Percentiles rank a stretch among this genome's conserved stretches.
These are phyloP conservation scores for Drosophila willistoni DNA, from an alignment of 1,140 invertebrate genomes.

Conservation along the genomic window DNA sequence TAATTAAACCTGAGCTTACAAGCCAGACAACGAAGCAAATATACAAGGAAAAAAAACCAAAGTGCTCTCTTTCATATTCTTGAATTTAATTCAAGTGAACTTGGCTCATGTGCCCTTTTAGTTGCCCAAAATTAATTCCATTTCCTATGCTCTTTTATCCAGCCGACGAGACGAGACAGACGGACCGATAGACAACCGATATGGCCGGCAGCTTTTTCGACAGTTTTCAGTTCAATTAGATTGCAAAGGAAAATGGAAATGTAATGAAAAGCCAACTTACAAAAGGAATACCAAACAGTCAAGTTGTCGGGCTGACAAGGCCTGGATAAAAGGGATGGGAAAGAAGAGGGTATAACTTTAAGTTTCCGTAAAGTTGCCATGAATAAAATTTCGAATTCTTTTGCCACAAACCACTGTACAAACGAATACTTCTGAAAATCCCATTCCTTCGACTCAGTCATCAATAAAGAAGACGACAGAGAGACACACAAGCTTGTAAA, in stretches of 20 bases:
- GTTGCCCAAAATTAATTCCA: constrained; percentile 41
- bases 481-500: constrained; percentile 46
- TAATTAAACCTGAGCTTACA: constrained; percentile 67
- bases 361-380: constrained; percentile 32
- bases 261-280: constrained; percentile 43
- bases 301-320: neutral
- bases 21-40: constrained; percentile 41
- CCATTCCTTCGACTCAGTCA: constrained; percentile 37
- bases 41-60: neutral
- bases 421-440: neutral
- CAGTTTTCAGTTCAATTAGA: constrained; percentile 65
- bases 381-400: constrained; percentile 58
- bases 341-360: constrained; percentile 14
- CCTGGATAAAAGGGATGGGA: neutral
- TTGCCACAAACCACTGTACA: constrained; percentile 23
- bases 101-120: neutral
- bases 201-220: constrained; percentile 9
- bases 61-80: constrained; percentile 43
- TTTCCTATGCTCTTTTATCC: constrained; percentile 51
- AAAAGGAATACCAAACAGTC: constrained; percentile 5
- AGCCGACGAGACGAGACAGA: constrained; percentile 8
- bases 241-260: constrained; percentile 18
- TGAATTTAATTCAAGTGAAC: constrained; percentile 28
- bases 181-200: constrained; percentile 20
- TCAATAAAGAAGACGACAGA: constrained; percentile 57